Base-by-base conservation (phyloP, 2,113 vertebrate species). In the Bubo scandiacus region DNA sequence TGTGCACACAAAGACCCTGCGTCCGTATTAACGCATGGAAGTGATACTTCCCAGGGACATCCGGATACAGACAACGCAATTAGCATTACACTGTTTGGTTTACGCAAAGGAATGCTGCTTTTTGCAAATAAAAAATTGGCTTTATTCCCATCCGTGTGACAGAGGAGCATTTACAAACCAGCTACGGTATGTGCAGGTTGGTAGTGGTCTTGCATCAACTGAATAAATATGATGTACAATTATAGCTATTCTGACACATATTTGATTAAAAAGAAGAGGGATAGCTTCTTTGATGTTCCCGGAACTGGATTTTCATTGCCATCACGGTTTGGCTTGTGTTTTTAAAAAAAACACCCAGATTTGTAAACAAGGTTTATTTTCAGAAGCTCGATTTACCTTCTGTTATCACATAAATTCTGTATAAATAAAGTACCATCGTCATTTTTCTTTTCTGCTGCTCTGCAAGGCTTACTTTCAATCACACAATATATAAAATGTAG, bases 371-470 rank as follows among this genome's bases (percentile, higher is more conserved):
- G 79, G 72, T 86, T 96, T 91, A 51, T 91, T 96, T 95, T 96
- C 86, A 96, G 57, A 43, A 94, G 77, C n/a, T 95, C 77, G 55
- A 77, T 96, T 94, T 96, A 94, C 82, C 70, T 92, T 95, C 96
- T 97, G 90, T 92, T 97, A 94, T 96, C 94, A 92, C 66, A 93
- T 81, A 94, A 91, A 95, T 97, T 96, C 74, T 79, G 67, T 58
- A 92, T 85, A 95, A 97, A 96, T 93, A 94, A 97, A 97, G 88
- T 43, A 90, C 16, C 82, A 42, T 43, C 7, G 10, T 80, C 87
- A 72, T 70, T 95, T 94, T 86, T 93, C 84, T 94, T 91, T 81
- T 43, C 81, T 80, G 89, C 72, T 91, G n/a, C 52, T 94, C 66
- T 88, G 73, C 68, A 90, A 95, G 94, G 80, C 55, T 96, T 94